These are phyloP conservation scores for Pseudanteris insignis DNA, from an alignment of 2,888 invertebrate species.

Conservation along the genomic window DNA sequence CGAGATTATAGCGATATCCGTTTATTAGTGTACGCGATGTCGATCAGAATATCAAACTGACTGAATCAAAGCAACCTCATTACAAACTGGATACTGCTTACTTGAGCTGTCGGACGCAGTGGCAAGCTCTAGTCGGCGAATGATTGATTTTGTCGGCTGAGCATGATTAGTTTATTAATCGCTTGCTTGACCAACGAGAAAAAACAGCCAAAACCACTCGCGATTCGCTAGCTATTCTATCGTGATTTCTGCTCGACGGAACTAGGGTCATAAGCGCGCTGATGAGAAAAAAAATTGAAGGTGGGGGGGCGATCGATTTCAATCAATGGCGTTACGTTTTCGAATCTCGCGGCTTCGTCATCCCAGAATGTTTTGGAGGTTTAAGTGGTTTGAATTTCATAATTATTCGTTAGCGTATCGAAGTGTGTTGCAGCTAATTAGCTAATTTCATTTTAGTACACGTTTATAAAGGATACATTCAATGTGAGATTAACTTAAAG, in stretches of 20 bases:
- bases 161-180: constrained; percentile 61
- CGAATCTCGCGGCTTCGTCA: no score
- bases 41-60: constrained; percentile 47
- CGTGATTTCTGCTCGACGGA: constrained; percentile 15
- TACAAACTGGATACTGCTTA: constrained; percentile 49
- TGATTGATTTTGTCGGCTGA: constrained; percentile 59
- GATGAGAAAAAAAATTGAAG: no score
- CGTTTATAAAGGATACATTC: no score
- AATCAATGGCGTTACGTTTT: constrained; percentile 12
- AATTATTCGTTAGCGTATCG: no score
- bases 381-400: no score
- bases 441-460: no score
- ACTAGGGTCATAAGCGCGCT: no score
- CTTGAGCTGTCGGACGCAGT: constrained; percentile 57
- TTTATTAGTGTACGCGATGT: constrained; percentile 34
- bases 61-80: constrained; percentile 53
- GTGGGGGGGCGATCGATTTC: constrained; percentile 17
- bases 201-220: constrained; percentile 43
- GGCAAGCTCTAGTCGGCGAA: constrained; percentile 51
- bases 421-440: no score
- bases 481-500: no score
- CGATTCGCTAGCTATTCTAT: constrained; percentile 25
- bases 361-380: no score
- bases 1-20: constrained; percentile 25
- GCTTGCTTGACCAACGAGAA: constrained; percentile 52